Evolutionary conservation across 2,888 invertebrate species (phyloP).

Genomic region (Steinernema scapterisci): DNA sequence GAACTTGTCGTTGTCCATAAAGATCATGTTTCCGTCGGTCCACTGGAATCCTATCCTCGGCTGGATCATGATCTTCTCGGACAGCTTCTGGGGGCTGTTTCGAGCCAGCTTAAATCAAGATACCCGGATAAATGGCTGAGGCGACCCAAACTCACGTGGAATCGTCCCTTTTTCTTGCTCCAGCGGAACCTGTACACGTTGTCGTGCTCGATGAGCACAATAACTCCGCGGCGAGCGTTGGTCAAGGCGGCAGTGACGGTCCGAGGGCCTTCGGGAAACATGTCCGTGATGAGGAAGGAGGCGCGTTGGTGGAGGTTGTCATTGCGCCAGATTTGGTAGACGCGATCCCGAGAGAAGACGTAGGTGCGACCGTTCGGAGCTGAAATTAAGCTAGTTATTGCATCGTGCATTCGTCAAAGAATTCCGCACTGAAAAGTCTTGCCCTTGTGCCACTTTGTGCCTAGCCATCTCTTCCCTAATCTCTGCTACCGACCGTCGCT

Average conservation of each 20-base stretch:
- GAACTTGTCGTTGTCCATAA: conserved; percentile 55
- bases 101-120: conserved; percentile 47
- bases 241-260: conserved; percentile 61
- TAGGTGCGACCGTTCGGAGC: conserved; percentile 57
- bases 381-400: conserved; percentile 25
- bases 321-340: conserved; percentile 60
- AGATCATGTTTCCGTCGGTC: conserved; percentile 62
- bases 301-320: conserved; percentile 58
- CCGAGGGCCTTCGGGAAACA: conserved; percentile 59
- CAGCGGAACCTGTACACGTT: conserved; percentile 60
- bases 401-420: no score
- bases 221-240: conserved; percentile 58
- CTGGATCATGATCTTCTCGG: conserved; percentile 54
- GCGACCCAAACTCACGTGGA: conserved; percentile 47
- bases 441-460: no score
- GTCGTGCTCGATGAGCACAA: conserved; percentile 52
- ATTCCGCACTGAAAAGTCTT: no score
- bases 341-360: conserved; percentile 57
- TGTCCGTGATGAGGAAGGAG: conserved; percentile 53
- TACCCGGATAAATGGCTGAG: no score
- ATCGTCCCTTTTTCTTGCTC: conserved; percentile 55
- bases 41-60: conserved; percentile 62
- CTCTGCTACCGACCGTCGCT: no score
- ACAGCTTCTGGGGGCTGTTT: conserved; percentile 57
- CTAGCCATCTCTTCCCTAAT: neutral